Percentiles rank a stretch among this genome's conserved stretches.
phyloP scores from a whole-genome alignment of 2,797 vertebrate genomes.

The Siniperca scherzeri region DNA sequence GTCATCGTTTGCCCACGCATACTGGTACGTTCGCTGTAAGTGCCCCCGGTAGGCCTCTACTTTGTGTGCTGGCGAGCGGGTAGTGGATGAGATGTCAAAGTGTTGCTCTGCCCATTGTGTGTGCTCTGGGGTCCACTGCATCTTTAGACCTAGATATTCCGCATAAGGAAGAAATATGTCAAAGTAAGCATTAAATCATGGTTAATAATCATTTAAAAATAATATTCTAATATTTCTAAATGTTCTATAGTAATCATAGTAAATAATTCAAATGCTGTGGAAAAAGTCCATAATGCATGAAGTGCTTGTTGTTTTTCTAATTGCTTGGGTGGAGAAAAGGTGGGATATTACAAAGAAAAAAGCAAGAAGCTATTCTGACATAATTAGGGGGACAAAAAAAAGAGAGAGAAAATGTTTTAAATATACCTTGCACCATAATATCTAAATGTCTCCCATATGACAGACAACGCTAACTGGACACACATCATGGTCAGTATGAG shows the following conservation, averaged over 20 bases:
- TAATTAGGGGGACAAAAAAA: neutral
- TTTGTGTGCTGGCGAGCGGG: slow-evolving; percentile 98
- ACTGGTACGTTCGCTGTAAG: slow-evolving; percentile 98
- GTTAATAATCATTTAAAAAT: slow-evolving; percentile 17
- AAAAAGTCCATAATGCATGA: neutral
- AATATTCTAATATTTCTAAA: neutral
- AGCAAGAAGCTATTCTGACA: slow-evolving; percentile 2
- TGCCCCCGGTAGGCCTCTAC: slow-evolving; percentile 98
- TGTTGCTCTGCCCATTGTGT: slow-evolving; percentile 99
- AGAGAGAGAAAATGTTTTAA: neutral
- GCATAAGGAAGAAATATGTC: slow-evolving; percentile 72
- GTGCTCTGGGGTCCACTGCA: slow-evolving; percentile 99
- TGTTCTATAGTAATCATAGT: neutral
- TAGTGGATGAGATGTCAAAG: slow-evolving; percentile 99
- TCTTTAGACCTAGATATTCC: slow-evolving; percentile 95
- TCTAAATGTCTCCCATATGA: slow-evolving; percentile 27
- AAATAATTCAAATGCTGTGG: neutral
- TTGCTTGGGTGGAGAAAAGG: neutral
- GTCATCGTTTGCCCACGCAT: slow-evolving; percentile 99
- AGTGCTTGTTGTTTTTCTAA: neutral
- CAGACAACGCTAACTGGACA: slow-evolving; percentile 60
- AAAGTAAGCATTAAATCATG: slow-evolving; percentile 54
- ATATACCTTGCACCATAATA: slow-evolving; percentile 1
- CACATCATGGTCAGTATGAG: slow-evolving; percentile 90
- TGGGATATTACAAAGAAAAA: slow-evolving; percentile 9